phyloP scores from a whole-genome alignment of 2,797 vertebrate species.

The Acestrorhynchus altus region DNA sequence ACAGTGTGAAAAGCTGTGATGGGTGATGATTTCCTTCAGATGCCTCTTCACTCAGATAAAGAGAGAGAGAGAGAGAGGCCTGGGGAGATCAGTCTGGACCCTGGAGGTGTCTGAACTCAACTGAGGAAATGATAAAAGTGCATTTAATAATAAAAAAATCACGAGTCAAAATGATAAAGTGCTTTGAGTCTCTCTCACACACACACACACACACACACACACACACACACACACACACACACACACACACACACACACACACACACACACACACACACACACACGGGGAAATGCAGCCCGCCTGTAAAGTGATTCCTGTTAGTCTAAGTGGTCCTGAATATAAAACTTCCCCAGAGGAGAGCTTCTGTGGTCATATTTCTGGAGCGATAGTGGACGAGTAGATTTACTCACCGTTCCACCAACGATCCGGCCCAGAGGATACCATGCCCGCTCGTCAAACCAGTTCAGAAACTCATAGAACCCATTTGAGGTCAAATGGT shows the following conservation, averaged over 20 bases:
- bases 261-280: too few species aligned
- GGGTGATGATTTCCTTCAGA: neutral
- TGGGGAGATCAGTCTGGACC: neutral
- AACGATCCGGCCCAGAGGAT: slow-evolving; percentile 96
- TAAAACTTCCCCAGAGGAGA: neutral
- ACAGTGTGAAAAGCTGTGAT: neutral
- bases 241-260: too few species aligned
- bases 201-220: too few species aligned
- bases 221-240: too few species aligned
- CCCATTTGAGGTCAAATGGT: slow-evolving; percentile 95
- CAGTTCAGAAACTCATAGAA: slow-evolving; percentile 99
- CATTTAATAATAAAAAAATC: neutral
- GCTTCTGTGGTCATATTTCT: neutral
- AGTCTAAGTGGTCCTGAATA: neutral
- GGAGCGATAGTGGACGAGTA: neutral
- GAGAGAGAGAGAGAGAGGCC: neutral
- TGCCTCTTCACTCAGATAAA: neutral
- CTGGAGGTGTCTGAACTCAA: neutral
- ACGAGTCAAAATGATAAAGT: too few species aligned
- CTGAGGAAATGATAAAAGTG: neutral
- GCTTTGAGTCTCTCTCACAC: too few species aligned
- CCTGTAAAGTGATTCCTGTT: too few species aligned
- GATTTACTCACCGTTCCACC: slow-evolving; percentile 92
- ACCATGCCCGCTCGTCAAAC: slow-evolving; percentile 99
- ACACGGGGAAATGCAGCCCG: too few species aligned